Conservation (phyloP, 2,113 vertebrate species). For the Rhadina sibilatrix region DNA sequence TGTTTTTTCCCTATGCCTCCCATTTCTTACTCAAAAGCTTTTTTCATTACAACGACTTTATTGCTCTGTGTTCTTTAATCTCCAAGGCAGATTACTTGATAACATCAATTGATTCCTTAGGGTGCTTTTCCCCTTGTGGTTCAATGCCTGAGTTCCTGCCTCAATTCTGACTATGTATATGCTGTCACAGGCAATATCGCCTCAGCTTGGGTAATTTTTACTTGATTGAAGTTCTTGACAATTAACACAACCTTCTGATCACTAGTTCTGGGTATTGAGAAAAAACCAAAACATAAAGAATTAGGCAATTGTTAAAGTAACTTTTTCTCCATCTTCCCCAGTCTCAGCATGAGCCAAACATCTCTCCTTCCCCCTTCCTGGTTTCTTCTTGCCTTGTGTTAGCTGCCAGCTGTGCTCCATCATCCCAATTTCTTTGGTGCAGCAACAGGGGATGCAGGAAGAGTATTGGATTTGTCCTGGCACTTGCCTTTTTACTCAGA, state of each 20-base stretch:
- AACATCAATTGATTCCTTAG: conserved; percentile 38
- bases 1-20: conserved; percentile 18
- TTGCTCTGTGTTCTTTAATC: conserved; percentile 37
- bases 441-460: background rate
- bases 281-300: background rate
- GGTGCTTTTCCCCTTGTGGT: conserved; percentile 15
- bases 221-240: background rate
- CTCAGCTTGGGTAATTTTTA: background rate
- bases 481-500: background rate
- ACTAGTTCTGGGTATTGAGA: background rate
- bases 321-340: background rate
- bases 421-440: background rate
- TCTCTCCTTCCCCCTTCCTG: background rate
- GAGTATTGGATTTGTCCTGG: background rate
- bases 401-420: fast-evolving
- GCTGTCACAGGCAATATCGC: background rate
- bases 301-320: background rate
- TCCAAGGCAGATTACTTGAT: conserved; percentile 41
- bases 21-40: conserved; percentile 37
- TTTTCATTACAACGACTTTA: conserved; percentile 14
- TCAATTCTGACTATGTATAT: background rate
- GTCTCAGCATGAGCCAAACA: background rate
- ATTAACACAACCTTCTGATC: background rate
- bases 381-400: background rate
- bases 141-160: background rate